phyloP scores from a whole-genome alignment of 2,888 invertebrate genomes.

The Eupithecia insigniata region DNA sequence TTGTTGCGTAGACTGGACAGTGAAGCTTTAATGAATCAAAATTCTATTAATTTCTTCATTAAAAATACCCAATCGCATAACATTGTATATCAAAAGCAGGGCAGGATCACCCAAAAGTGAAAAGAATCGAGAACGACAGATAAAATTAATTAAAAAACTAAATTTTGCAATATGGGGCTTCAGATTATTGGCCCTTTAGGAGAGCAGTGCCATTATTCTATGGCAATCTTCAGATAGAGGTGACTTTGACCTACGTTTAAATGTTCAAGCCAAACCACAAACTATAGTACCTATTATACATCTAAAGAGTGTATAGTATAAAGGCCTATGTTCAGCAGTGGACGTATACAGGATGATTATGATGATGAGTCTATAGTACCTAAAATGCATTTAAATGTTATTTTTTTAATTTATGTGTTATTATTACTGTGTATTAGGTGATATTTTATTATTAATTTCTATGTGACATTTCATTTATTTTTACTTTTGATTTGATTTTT shows the following conservation, averaged over 20 bases:
- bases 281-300: not conserved
- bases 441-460: too few species aligned
- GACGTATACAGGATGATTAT: too few species aligned
- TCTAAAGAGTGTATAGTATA: too few species aligned
- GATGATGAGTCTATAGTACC: too few species aligned
- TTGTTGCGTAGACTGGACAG: not conserved
- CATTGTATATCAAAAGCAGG: not conserved
- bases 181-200: conserved; percentile 48
- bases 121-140: conserved; percentile 65
- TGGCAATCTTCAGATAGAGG: not conserved
- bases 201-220: not conserved
- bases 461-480: too few species aligned
- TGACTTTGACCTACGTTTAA: not conserved
- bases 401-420: too few species aligned
- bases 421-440: too few species aligned
- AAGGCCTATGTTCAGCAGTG: too few species aligned
- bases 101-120: conserved; percentile 51
- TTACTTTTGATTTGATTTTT: too few species aligned
- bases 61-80: not conserved
- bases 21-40: not conserved
- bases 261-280: not conserved
- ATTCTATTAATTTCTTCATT: not conserved
- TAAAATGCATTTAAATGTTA: too few species aligned
- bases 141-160: conserved; percentile 78
- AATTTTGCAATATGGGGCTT: conserved; percentile 65